phyloP scores from a whole-genome alignment of 2,797 vertebrate species.

The Luscinia luscinia region DNA sequence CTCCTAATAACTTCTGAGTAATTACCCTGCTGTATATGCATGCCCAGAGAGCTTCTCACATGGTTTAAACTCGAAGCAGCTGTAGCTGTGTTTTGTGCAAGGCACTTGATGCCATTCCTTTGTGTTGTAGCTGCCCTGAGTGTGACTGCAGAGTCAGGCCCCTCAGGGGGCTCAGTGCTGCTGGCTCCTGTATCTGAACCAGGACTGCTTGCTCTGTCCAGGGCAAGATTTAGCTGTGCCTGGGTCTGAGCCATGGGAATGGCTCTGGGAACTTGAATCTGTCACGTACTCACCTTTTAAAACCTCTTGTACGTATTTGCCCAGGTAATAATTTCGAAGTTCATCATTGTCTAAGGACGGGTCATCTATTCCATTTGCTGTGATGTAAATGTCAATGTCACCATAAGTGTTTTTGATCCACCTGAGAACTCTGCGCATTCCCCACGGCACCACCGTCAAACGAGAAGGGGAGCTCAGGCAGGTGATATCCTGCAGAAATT shows the following conservation, averaged over 20 bases:
- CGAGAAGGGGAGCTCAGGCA: constrained; percentile 82
- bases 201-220: neutral
- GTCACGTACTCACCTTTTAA: constrained; percentile 86
- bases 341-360: constrained; percentile 82
- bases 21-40: neutral
- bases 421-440: constrained; percentile 83
- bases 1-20: neutral
- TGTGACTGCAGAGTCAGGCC: neutral
- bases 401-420: constrained; percentile 90
- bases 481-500: constrained; percentile 86
- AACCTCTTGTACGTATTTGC: constrained; percentile 87
- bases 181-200: neutral
- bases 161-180: neutral
- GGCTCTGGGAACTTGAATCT: neutral
- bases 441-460: constrained; percentile 88
- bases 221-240: neutral
- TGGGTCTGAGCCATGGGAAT: neutral
- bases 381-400: constrained; percentile 84
- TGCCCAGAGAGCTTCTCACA: neutral
- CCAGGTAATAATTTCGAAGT: constrained; percentile 87
- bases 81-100: fast-evolving
- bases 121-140: neutral
- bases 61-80: neutral
- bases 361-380: constrained; percentile 91
- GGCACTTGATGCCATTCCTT: neutral